phyloP scores from a whole-genome alignment of 92 coral and sea anemone genomes.

The Pocillopora meandrina region DNA sequence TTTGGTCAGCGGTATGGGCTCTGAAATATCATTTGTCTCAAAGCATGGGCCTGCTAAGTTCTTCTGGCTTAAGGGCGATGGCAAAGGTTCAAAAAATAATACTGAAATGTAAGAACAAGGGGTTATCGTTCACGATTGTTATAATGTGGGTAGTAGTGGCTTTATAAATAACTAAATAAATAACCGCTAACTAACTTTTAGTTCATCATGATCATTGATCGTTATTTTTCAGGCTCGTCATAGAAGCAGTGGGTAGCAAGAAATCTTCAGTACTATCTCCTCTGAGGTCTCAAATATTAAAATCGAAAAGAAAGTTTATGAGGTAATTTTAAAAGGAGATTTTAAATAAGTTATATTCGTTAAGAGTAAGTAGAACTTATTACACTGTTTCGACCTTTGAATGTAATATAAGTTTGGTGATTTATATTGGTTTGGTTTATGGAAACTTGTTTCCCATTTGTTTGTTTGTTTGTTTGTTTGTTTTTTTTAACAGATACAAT shows the following conservation, averaged over 20 bases:
- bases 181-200: no score
- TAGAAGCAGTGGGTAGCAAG: constrained; percentile 23
- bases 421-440: no score
- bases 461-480: not conserved
- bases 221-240: constrained; percentile 28
- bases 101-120: constrained; percentile 12
- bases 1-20: constrained; percentile 20
- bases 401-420: no score
- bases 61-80: constrained; percentile 15
- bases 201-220: not conserved
- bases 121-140: no score
- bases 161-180: no score
- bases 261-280: not conserved
- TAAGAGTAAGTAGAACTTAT: no score
- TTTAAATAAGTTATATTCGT: not conserved
- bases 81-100: constrained; percentile 6
- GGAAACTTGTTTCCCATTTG: no score
- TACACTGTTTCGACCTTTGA: no score
- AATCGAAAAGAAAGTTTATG: not conserved
- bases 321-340: not conserved
- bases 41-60: constrained; percentile 47
- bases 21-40: constrained; percentile 35
- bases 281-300: not conserved
- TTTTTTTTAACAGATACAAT: not conserved
- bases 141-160: no score